phyloP scores from a whole-genome alignment of 2,113 vertebrate genomes.

The Ellobius talpinus region DNA sequence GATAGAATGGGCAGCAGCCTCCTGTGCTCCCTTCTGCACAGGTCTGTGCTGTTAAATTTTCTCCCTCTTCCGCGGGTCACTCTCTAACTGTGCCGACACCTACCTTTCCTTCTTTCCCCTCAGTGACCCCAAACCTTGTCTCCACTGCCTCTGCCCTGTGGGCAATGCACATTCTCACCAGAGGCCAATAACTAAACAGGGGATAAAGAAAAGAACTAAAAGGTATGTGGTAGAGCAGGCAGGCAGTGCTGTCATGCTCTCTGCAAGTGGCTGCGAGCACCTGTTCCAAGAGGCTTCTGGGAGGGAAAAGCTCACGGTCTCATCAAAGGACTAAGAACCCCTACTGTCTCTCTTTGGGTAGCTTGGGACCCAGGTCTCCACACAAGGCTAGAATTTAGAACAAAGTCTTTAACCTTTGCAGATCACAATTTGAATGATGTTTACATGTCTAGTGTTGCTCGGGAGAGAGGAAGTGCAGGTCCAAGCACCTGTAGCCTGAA shows the following conservation, averaged over 20 bases:
- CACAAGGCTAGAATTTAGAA: background rate
- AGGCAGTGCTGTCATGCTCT: background rate
- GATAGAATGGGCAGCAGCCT: background rate
- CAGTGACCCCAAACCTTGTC: background rate
- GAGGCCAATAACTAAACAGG: background rate
- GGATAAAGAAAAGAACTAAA: background rate
- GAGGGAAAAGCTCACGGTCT: background rate
- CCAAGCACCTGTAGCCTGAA: too few species aligned
- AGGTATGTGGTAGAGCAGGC: background rate
- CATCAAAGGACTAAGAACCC: background rate
- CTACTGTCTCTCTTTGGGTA: background rate
- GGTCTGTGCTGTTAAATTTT: background rate
- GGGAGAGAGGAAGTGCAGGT: too few species aligned
- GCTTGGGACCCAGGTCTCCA: background rate
- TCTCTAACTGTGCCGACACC: background rate
- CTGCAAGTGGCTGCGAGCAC: background rate
- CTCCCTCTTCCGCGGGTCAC: background rate
- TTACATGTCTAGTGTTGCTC: too few species aligned
- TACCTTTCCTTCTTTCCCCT: too few species aligned
- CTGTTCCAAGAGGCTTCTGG: background rate
- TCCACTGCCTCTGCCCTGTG: too few species aligned
- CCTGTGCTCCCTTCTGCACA: background rate
- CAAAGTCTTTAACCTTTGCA: background rate
- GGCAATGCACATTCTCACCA: too few species aligned
- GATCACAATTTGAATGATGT: background rate